A percentile compares a stretch with the other conserved stretches of the same genome.
Conservation (phyloP, 2,113 vertebrate genomes). For the Anguilla rostrata region DNA sequence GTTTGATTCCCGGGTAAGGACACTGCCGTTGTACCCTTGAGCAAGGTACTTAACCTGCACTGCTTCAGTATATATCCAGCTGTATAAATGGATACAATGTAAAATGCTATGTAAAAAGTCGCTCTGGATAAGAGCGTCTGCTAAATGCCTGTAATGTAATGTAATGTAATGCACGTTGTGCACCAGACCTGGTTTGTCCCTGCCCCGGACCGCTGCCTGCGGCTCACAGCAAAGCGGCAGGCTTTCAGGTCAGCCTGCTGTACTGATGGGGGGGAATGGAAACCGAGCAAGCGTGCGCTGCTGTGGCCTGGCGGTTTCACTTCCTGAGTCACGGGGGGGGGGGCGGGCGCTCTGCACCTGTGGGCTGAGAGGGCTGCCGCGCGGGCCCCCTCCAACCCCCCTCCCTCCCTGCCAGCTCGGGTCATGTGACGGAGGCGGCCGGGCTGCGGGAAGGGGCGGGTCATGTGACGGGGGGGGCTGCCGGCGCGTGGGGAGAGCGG, state of each 20-base stretch:
- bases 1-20: no score
- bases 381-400: background rate
- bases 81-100: no score
- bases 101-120: no score
- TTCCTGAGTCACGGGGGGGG: no score
- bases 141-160: no score
- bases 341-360: background rate
- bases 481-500: background rate
- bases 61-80: no score
- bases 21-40: no score
- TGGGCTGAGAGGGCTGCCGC: background rate
- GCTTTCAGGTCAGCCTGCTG: background rate
- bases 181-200: background rate
- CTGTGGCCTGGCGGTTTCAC: no score
- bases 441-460: background rate
- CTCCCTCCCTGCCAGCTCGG: background rate
- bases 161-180: background rate
- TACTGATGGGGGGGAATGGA: background rate
- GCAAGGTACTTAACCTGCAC: no score
- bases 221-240: background rate
- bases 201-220: background rate
- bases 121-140: no score
- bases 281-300: background rate
- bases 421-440: constrained; percentile 6
- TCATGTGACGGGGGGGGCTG: constrained; percentile 25